Evolutionary conservation across 37 sponge, comb jelly and placozoan species (phyloP).

Genomic region (Haliclona indistincta): DNA sequence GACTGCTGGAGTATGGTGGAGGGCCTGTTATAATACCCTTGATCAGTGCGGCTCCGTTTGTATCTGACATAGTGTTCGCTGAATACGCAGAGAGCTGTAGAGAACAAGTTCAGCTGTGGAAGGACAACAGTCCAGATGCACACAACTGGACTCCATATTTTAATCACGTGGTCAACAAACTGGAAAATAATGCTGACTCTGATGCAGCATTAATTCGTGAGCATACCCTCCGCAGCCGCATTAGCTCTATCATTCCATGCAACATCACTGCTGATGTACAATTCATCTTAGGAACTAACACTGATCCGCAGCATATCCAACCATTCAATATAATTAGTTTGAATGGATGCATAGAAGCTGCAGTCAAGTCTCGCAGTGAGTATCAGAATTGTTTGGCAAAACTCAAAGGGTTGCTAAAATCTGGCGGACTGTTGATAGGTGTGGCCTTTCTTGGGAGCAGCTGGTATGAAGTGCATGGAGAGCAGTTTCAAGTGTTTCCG

Average conservation of each 20-base stretch:
- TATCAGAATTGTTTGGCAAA: not conserved
- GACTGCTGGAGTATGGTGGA: constrained; percentile 5
- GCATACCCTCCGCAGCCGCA: not conserved
- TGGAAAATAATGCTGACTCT: not conserved
- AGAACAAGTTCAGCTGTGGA: not conserved
- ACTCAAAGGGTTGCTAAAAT: not conserved
- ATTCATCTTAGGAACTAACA: not conserved
- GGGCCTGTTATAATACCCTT: not conserved
- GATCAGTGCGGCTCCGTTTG: not conserved
- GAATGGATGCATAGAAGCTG: constrained; percentile 3
- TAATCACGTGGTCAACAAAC: not conserved
- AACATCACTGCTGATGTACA: not conserved
- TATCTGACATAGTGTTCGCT: constrained; percentile 2
- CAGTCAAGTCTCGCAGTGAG: not conserved
- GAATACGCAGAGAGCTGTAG: not conserved
- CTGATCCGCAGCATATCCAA: not conserved
- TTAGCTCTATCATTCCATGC: not conserved
- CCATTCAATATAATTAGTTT: not conserved
- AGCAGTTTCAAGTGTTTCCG: not conserved
- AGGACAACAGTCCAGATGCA: not conserved
- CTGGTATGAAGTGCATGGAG: not conserved
- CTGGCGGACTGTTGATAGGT: constrained; percentile 1
- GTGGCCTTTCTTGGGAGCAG: constrained; percentile 2
- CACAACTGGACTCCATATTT: constrained; percentile 16
- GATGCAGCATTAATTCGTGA: not conserved